phyloP scores from a whole-genome alignment of 2,113 vertebrate species.

The Rostratula benghalensis region DNA sequence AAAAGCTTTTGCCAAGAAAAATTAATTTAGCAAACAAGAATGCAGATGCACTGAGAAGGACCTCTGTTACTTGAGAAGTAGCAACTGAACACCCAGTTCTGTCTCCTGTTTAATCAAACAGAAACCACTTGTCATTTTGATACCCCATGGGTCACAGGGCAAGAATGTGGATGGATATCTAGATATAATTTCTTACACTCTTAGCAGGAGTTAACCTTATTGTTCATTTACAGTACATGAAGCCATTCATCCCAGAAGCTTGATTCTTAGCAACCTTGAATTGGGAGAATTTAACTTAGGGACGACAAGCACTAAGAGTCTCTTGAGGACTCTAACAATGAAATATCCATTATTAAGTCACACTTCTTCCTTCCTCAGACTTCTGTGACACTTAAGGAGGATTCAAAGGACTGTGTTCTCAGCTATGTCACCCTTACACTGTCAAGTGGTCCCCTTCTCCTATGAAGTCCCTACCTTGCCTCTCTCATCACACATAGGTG shows the following conservation, averaged over 20 bases:
- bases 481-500: too few species aligned
- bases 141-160: not conserved
- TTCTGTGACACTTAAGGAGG: not conserved
- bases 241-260: not conserved
- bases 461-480: not conserved
- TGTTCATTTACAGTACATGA: not conserved
- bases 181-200: not conserved
- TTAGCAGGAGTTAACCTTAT: not conserved
- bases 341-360: not conserved
- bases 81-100: not conserved
- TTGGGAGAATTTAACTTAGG: not conserved
- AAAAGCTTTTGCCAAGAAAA: not conserved
- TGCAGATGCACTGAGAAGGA: not conserved
- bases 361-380: not conserved
- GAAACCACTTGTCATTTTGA: not conserved
- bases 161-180: not conserved
- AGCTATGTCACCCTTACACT: not conserved
- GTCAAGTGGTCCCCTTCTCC: not conserved
- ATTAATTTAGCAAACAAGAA: not conserved
- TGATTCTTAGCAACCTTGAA: not conserved
- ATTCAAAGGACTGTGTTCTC: not conserved
- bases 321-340: not conserved
- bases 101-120: not conserved
- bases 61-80: not conserved
- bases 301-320: not conserved